Evolutionary conservation across 2,113 vertebrate species (phyloP).

Genomic region (Pao palembangensis): DNA sequence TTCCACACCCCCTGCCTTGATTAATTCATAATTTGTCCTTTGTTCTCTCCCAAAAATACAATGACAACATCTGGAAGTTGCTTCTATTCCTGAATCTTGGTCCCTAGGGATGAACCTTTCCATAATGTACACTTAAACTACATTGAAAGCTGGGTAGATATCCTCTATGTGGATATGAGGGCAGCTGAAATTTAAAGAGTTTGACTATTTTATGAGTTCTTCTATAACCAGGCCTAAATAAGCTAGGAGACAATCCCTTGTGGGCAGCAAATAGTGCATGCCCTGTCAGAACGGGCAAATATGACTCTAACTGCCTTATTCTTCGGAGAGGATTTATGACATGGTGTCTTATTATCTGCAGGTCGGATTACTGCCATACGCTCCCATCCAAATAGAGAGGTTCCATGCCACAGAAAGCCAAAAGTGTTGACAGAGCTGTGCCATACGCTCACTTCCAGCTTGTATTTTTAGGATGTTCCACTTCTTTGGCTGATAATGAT

Average conservation of each 20-base stretch:
- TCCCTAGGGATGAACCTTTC: conserved; percentile 57
- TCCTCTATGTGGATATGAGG: conserved; percentile 19
- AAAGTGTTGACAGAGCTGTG: conserved; percentile 43
- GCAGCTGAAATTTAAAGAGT: conserved; percentile 42
- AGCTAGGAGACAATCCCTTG: conserved; percentile 29
- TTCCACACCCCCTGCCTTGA: conserved; percentile 23
- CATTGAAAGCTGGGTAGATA: conserved; percentile 13
- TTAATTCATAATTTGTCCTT: neutral
- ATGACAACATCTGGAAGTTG: conserved; percentile 47
- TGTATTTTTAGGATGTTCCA: conserved; percentile 47
- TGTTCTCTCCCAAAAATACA: conserved; percentile 45
- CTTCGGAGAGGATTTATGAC: conserved; percentile 62
- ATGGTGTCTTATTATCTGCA: conserved; percentile 56
- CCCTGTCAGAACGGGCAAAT: conserved; percentile 52
- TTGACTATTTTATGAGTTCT: conserved; percentile 45
- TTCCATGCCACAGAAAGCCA: conserved; percentile 61
- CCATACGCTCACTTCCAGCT: conserved; percentile 22
- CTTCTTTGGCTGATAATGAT: conserved; percentile 36
- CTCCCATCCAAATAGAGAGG: conserved; percentile 50
- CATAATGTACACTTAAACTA: conserved; percentile 50
- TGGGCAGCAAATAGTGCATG: conserved; percentile 55
- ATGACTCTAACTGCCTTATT: conserved; percentile 53
- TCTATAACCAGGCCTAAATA: conserved; percentile 2
- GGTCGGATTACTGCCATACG: conserved; percentile 55
- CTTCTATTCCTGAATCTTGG: conserved; percentile 34